phyloP scores from a whole-genome alignment of 2,888 invertebrate genomes.

The Sinopyrophorus schimmeli region DNA sequence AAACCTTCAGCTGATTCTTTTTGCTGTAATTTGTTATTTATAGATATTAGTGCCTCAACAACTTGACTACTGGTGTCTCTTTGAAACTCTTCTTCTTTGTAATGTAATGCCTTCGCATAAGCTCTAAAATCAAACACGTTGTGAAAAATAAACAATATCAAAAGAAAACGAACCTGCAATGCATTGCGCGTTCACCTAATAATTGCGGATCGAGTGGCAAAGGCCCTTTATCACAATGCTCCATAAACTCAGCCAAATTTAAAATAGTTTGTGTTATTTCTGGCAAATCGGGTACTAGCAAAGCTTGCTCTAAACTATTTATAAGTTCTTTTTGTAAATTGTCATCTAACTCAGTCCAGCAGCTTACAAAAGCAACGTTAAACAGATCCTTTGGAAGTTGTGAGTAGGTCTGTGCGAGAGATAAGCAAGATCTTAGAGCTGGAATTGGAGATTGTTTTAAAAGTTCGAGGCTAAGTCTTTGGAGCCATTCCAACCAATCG shows the following conservation, averaged over 20 bases:
- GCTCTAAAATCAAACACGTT: slow-evolving; percentile 48
- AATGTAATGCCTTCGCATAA: slow-evolving; percentile 83
- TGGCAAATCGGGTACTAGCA: slow-evolving; percentile 90
- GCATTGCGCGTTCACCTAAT: slow-evolving; percentile 92
- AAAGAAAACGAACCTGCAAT: slow-evolving; percentile 67
- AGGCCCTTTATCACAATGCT: slow-evolving; percentile 96
- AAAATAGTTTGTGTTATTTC: slow-evolving; percentile 96
- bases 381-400: slow-evolving; percentile 95
- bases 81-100: slow-evolving; percentile 93
- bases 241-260: slow-evolving; percentile 99
- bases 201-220: slow-evolving; percentile 86
- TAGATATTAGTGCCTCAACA: slow-evolving; percentile 90
- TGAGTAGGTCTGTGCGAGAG: slow-evolving; percentile 91
- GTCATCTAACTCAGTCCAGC: slow-evolving; percentile 93
- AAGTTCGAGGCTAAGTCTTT: slow-evolving; percentile 88
- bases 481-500: slow-evolving; percentile 98
- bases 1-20: slow-evolving; percentile 97
- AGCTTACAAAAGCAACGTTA: slow-evolving; percentile 98
- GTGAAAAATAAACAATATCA: slow-evolving; percentile 2
- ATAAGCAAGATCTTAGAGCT: slow-evolving; percentile 87
- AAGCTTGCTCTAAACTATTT: slow-evolving; percentile 82
- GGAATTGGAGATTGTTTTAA: slow-evolving; percentile 95
- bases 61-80: slow-evolving; percentile 81
- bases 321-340: slow-evolving; percentile 83
- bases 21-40: slow-evolving; percentile 98